These are phyloP conservation scores for Harpagoxenus sublaevis DNA, from an alignment of 2,888 invertebrate species.

Conservation along the genomic window DNA sequence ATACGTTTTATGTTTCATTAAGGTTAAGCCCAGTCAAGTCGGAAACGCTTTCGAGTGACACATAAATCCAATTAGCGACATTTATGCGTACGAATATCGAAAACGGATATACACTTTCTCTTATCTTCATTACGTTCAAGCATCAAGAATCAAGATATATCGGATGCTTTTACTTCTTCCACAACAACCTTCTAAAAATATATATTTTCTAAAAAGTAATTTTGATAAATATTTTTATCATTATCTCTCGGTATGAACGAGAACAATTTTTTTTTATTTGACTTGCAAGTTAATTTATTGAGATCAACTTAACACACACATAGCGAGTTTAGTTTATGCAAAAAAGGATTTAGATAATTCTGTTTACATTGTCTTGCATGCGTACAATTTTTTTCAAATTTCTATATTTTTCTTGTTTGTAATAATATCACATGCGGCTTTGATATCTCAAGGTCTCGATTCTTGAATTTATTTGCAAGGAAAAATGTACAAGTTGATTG, in stretches of 20 bases:
- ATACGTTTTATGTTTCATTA: conserved; percentile 20
- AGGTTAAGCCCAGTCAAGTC: neutral
- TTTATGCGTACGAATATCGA: conserved; percentile 5
- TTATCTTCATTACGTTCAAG: conserved; percentile 8
- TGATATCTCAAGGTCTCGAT: neutral
- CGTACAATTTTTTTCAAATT: neutral
- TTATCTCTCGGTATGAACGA: neutral
- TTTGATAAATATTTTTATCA: neutral
- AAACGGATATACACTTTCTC: neutral
- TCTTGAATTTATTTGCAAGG: too few relatives aligned
- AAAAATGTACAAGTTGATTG: too few relatives aligned
- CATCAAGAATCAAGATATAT: neutral
- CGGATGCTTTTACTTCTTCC: neutral
- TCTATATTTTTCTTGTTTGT: neutral
- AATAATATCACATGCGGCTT: neutral
- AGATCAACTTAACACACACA: neutral
- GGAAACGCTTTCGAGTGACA: conserved; percentile 15
- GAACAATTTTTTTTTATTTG: neutral
- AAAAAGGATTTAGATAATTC: neutral
- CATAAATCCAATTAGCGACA: conserved; percentile 34
- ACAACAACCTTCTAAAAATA: neutral
- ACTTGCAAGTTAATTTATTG: neutral
- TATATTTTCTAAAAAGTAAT: neutral
- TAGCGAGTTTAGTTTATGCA: neutral
- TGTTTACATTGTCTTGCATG: neutral